phyloP scores from a whole-genome alignment of 1,140 invertebrate genomes.

The Drosophila arizonae region DNA sequence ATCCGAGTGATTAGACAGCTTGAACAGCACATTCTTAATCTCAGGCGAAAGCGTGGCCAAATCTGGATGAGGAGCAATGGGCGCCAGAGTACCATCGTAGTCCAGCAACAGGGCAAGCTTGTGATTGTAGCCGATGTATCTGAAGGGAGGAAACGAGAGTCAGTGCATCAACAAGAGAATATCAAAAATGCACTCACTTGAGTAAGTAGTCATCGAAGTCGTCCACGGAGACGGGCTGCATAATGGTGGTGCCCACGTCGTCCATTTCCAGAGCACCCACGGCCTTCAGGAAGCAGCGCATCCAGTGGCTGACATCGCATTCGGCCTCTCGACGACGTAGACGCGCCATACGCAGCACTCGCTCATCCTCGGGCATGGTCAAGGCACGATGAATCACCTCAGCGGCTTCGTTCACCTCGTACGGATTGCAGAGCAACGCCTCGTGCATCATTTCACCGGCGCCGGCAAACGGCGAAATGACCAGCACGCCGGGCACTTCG shows the following conservation, averaged over 20 bases:
- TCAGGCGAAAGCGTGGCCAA: conserved; percentile 92
- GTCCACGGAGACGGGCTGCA: conserved; percentile 93
- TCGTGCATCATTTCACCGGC: conserved; percentile 96
- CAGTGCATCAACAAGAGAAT: neutral
- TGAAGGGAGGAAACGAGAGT: conserved; percentile 76
- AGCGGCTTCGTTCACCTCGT: conserved; percentile 93
- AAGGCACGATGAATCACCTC: conserved; percentile 93
- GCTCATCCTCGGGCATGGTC: conserved; percentile 95
- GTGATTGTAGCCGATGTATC: conserved; percentile 93
- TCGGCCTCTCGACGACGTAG: conserved; percentile 90
- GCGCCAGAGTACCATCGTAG: conserved; percentile 95
- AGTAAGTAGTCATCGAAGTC: conserved; percentile 94
- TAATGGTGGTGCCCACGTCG: conserved; percentile 90
- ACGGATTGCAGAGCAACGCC: conserved; percentile 94
- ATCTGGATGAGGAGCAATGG: conserved; percentile 94
- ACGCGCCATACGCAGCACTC: conserved; percentile 93
- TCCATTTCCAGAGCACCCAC: conserved; percentile 93
- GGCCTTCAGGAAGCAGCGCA: conserved; percentile 92
- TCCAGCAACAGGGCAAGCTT: conserved; percentile 93
- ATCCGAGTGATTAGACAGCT: conserved; percentile 93
- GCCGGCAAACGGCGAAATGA: conserved; percentile 95
- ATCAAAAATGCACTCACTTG: conserved; percentile 85
- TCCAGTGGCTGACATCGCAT: conserved; percentile 95
- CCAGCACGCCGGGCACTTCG: conserved; percentile 92
- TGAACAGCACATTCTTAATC: conserved; percentile 92